Evolutionary conservation across 2,888 invertebrate genomes (phyloP).

Genomic region (Pyrrhosoma nymphula): DNA sequence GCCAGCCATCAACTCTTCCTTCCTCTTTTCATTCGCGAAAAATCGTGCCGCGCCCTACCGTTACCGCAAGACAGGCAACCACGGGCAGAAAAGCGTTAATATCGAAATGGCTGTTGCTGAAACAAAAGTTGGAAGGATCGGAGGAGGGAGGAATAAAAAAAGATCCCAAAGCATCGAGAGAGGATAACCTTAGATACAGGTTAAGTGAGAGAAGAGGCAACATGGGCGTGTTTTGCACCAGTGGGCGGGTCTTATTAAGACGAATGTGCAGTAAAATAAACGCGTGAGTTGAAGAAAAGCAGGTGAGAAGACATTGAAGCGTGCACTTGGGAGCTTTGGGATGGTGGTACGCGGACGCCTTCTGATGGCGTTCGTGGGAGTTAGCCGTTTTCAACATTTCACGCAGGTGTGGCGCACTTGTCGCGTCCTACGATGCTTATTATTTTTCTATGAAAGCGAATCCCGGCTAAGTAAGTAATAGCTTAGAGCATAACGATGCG

Average conservation of each 20-base stretch:
- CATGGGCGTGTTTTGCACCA: not conserved
- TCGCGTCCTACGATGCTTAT: constrained; percentile 34
- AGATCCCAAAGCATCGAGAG: not conserved
- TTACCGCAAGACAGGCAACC: not conserved
- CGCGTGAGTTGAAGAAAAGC: not conserved
- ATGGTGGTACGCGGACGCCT: not conserved
- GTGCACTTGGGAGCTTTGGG: not conserved
- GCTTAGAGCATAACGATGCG: not conserved
- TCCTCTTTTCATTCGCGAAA: constrained; percentile 5
- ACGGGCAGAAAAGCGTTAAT: not conserved
- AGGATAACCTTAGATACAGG: not conserved
- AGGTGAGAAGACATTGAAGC: not conserved
- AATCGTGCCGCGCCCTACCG: constrained; percentile 18
- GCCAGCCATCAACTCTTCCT: constrained; percentile 44
- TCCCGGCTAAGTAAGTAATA: constrained; percentile 37
- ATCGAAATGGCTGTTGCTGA: not conserved
- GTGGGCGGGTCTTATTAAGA: constrained; percentile 23
- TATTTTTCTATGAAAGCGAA: constrained; percentile 51
- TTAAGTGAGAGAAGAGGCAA: not conserved
- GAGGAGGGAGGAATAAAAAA: not conserved
- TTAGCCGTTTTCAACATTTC: constrained; percentile 54
- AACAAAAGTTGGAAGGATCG: constrained; percentile 4
- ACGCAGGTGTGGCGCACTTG: constrained; percentile 53
- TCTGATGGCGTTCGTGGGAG: constrained; percentile 6
- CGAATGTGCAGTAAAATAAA: constrained; percentile 2